Conservation (phyloP, 2,797 vertebrate species). For the Smutsia temminckii region DNA sequence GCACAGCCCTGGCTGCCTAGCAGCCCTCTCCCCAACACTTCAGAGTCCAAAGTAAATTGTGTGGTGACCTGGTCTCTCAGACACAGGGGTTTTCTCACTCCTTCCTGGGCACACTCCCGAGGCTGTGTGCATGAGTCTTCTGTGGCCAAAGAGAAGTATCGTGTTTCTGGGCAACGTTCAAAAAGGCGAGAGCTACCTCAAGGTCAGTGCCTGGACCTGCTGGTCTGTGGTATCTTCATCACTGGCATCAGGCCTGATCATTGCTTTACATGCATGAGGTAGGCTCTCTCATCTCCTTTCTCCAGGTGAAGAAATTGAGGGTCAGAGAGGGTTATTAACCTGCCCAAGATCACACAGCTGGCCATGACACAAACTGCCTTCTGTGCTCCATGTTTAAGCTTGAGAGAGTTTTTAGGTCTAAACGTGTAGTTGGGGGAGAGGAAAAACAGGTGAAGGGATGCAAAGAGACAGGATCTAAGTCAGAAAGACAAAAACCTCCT, state of each 20-base stretch:
- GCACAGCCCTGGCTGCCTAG: background rate
- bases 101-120: background rate
- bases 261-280: no score
- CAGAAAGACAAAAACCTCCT: no score
- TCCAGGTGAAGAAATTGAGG: no score
- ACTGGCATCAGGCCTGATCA: background rate
- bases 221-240: fast-evolving
- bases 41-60: background rate
- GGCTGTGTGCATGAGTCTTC: background rate
- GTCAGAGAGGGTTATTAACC: no score
- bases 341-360: no score
- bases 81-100: background rate
- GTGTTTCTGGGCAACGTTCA: background rate
- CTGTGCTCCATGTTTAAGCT: no score
- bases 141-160: fast-evolving
- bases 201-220: fast-evolving
- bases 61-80: background rate
- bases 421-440: no score
- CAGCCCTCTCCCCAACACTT: fast-evolving
- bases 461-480: no score
- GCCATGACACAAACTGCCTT: no score
- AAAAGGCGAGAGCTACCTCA: background rate
- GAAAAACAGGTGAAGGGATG: no score
- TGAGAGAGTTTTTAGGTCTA: no score
- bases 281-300: no score